Base-by-base conservation (phyloP, 2,888 invertebrate genomes). In the Papilio elwesi region DNA sequence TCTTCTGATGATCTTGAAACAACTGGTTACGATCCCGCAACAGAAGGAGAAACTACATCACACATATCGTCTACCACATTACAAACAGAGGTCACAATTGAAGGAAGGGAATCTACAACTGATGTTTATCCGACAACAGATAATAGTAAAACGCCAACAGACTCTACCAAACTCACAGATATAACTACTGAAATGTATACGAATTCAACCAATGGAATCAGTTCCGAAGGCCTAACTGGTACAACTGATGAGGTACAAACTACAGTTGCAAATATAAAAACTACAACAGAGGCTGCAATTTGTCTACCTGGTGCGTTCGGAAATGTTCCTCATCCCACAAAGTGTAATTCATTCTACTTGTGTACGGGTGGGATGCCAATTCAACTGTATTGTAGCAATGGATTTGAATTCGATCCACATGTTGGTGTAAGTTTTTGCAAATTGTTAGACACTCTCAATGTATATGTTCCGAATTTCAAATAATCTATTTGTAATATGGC, bases 301-400 rank as follows among this genome's bases (percentile, higher is more conserved):
- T 87, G 87, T 63, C 81, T 83, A 0, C 53, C 77, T 0, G 81
- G 80, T 0, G 57, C 74, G 0, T 81, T 82, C n/a, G 87, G 86
- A 0, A 85, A 83, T 15, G 71, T 87, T 0, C 79, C 87, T 0
- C 84, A 88, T 52, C 86, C 87, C 0, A 75, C 79, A 1, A 47
- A 67, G 0, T 88, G 88, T 59, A 77, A 84, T 36, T 75, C 81
- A 0, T 88, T 83, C 76, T 86, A 77, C 51, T 79, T 85, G 79
- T 88, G 88, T 59, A 74, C 80, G 0, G 83, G 78, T 0, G 86
- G 85, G 0, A 74, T 75, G 0, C 76, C 84, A 0, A 75, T 84
- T 12, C 78, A 79, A 16, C 68, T 85, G 0, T 78, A 64, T 13
- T 79, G 79, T 57, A 68, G 72, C 4, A n/a, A 47, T 7, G 78